phyloP scores from a whole-genome alignment of 1,140 invertebrate species.

The Aleiodes sp. region DNA sequence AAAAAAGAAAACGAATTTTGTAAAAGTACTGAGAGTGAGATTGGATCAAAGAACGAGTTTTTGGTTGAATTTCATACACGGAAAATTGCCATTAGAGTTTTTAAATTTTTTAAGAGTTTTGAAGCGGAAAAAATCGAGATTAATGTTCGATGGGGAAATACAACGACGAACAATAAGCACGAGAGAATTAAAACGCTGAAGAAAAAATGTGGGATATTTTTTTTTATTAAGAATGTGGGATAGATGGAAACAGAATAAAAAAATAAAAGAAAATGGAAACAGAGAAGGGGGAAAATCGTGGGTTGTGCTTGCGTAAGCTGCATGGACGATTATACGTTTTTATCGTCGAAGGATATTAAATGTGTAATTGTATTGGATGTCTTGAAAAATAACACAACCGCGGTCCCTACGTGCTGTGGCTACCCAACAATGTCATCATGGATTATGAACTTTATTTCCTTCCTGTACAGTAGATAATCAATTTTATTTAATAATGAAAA shows the following conservation, averaged over 20 bases:
- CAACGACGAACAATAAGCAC: background rate
- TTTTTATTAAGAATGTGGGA: no score
- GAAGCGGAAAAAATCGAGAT: background rate
- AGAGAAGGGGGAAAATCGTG: slow-evolving; percentile 8
- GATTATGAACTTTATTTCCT: background rate
- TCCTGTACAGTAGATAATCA: background rate
- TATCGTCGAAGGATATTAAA: slow-evolving; percentile 40
- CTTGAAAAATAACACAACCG: slow-evolving; percentile 6
- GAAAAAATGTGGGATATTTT: background rate
- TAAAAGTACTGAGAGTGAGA: background rate
- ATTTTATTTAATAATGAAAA: background rate
- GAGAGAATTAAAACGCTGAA: background rate
- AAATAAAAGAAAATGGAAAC: slow-evolving; percentile 3
- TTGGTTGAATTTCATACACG: no score
- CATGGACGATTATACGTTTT: slow-evolving; percentile 34
- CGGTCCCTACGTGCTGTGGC: background rate
- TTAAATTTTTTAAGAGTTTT: background rate
- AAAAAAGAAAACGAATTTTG: background rate
- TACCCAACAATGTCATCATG: background rate
- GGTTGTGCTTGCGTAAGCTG: slow-evolving; percentile 34
- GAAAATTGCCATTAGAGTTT: background rate
- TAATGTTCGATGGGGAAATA: background rate
- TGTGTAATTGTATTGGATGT: slow-evolving; percentile 41
- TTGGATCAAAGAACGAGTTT: background rate
- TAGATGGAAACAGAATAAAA: no score